Conservation (phyloP, 2,888 invertebrate genomes). For the Eumerus sabulonum region DNA sequence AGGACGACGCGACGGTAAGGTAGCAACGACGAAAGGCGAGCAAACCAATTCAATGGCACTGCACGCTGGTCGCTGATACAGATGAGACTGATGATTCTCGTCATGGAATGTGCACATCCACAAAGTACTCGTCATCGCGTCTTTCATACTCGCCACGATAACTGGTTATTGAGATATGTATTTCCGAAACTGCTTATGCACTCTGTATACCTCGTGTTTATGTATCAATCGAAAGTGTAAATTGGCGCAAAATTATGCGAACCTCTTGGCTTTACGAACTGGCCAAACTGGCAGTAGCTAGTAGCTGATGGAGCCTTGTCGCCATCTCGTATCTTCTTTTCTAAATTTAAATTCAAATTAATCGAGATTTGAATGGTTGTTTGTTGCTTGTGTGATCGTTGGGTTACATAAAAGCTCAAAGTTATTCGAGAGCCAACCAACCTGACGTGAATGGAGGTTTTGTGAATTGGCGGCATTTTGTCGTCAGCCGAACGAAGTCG, state of each 20-base stretch:
- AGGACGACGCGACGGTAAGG: conserved; percentile 5
- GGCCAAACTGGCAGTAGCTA: too few relatives aligned
- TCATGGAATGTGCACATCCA: conserved; percentile 19
- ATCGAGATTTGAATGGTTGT: conserved; percentile 15
- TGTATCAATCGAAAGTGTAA: conserved; percentile 39
- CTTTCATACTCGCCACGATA: conserved; percentile 14
- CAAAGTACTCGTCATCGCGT: background rate
- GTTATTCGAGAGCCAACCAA: conserved; percentile 37
- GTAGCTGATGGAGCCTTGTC: too few relatives aligned
- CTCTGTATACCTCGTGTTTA: too few relatives aligned
- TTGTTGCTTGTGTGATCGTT: background rate
- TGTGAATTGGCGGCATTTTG: conserved; percentile 31
- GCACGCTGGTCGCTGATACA: conserved; percentile 1
- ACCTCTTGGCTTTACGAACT: conserved; percentile 1
- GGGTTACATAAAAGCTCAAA: conserved; percentile 35
- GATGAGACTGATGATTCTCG: conserved; percentile 51
- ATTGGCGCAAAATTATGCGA: conserved; percentile 30
- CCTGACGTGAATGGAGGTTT: conserved; percentile 34
- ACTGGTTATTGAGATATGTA: conserved; percentile 53
- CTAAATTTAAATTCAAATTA: conserved; percentile 41
- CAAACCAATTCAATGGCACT: too few relatives aligned
- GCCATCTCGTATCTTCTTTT: conserved; percentile 6
- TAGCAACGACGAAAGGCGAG: too few relatives aligned
- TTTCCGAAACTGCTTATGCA: background rate
- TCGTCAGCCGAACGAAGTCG: too few relatives aligned